Percentiles rank a stretch among this genome's conserved stretches.
phyloP scores from a whole-genome alignment of 2,797 vertebrate genomes.

The Ptychobarbus kaznakovi region DNA sequence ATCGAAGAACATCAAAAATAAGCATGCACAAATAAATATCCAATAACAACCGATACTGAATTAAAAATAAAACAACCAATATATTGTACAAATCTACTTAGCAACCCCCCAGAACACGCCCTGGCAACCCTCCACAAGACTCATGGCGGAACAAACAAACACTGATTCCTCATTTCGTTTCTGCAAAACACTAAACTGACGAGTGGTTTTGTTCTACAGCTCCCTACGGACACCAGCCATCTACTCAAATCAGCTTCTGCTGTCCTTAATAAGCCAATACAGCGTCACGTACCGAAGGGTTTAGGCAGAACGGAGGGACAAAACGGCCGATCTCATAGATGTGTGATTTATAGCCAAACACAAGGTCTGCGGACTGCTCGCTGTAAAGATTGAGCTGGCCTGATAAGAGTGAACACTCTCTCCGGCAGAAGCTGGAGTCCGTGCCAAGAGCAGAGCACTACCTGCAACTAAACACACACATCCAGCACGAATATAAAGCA shows the following conservation, averaged over 20 bases:
- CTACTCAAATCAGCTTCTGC: slow-evolving; percentile 75
- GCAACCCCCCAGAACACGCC: background rate
- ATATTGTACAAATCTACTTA: background rate
- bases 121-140: background rate
- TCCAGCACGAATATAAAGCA: slow-evolving; percentile 43
- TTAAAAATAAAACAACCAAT: background rate
- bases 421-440: background rate
- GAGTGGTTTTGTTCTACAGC: slow-evolving; percentile 56
- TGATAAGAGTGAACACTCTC: slow-evolving; percentile 51
- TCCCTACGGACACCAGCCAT: slow-evolving; percentile 59
- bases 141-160: background rate
- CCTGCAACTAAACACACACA: slow-evolving; percentile 44
- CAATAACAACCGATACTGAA: background rate
- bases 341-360: slow-evolving; percentile 70
- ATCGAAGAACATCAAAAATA: background rate
- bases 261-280: slow-evolving; percentile 67
- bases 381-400: slow-evolving; percentile 46
- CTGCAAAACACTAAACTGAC: slow-evolving; percentile 13
- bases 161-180: background rate
- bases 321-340: slow-evolving; percentile 33
- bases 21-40: background rate
- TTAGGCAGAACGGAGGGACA: slow-evolving; percentile 45
- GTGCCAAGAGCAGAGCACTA: slow-evolving; percentile 40
- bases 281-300: slow-evolving; percentile 71
- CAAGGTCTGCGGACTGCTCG: slow-evolving; percentile 44